Evolutionary conservation across 2,113 vertebrate species (phyloP).

Genomic region (Cyprinus carpio): DNA sequence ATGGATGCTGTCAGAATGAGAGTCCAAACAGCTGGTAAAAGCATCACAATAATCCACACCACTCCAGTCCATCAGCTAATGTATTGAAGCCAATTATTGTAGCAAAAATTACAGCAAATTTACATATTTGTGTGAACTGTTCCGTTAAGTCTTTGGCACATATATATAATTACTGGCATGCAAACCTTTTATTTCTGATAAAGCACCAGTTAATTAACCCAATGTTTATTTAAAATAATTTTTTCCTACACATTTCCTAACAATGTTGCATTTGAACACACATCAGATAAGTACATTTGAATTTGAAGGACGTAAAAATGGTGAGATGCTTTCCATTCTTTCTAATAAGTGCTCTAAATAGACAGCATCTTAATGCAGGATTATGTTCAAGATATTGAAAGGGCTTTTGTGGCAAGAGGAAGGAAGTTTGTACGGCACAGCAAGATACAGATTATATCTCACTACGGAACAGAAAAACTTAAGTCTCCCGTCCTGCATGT

Average conservation of each 20-base stretch:
- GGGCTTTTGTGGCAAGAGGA: neutral
- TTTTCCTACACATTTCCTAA: neutral
- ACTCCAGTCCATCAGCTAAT: too few relatives aligned
- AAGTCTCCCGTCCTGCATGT: constrained; percentile 22
- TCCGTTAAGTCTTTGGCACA: neutral
- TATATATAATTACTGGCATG: constrained; percentile 12
- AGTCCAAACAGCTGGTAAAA: too few relatives aligned
- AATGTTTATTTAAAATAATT: neutral
- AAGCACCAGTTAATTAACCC: neutral
- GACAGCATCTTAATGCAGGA: neutral
- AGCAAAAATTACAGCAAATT: too few relatives aligned
- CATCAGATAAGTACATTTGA: neutral
- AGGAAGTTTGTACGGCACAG: constrained; percentile 5
- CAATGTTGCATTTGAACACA: neutral
- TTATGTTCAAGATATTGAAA: neutral
- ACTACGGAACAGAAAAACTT: neutral
- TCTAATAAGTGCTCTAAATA: neutral
- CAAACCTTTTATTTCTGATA: neutral
- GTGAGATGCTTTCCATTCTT: neutral
- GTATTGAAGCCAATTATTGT: too few relatives aligned
- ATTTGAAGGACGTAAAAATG: constrained; percentile 6
- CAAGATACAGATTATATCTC: constrained; percentile 13
- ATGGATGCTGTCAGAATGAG: too few relatives aligned
- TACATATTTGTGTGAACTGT: too few relatives aligned
- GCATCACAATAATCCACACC: too few relatives aligned